Conservation (phyloP, 2,888 invertebrate species). For the Drosophila falleni region DNA sequence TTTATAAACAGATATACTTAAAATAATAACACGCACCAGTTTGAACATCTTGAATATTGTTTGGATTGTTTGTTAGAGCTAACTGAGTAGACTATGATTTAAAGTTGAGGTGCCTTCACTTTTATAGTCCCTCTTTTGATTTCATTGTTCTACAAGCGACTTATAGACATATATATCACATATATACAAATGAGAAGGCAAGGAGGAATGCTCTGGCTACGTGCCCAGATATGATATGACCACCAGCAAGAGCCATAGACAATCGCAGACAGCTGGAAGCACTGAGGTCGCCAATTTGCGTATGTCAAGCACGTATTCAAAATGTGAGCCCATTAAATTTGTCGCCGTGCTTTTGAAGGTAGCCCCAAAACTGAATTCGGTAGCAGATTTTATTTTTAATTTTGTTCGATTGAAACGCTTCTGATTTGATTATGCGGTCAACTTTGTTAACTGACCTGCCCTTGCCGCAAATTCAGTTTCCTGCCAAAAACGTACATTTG, state of each 20-base stretch:
- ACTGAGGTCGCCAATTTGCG: constrained; percentile 45
- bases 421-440: constrained; percentile 44
- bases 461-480: constrained; percentile 27
- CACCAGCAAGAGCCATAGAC: constrained; percentile 13
- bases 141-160: constrained; percentile 46
- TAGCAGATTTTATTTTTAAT: constrained; percentile 16
- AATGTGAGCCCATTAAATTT: constrained; percentile 65
- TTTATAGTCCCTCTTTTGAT: constrained; percentile 67
- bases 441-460: constrained; percentile 61
- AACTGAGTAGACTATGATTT: constrained; percentile 68
- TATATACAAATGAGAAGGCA: constrained; percentile 15
- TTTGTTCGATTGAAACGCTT: constrained; percentile 9
- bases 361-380: constrained; percentile 30
- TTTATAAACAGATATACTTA: not conserved
- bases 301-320: constrained; percentile 63
- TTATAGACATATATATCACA: too few species aligned
- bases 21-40: constrained; percentile 58
- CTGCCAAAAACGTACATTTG: not conserved
- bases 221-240: constrained; percentile 48
- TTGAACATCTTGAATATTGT: constrained; percentile 79
- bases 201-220: constrained; percentile 48
- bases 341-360: constrained; percentile 57
- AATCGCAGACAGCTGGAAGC: constrained; percentile 21
- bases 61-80: constrained; percentile 52
- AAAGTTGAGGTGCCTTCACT: constrained; percentile 41